Percentiles rank a stretch among this genome's conserved stretches.
Evolutionary conservation across 2,888 invertebrate species (phyloP).

Genomic region (Escarpia spicata): DNA sequence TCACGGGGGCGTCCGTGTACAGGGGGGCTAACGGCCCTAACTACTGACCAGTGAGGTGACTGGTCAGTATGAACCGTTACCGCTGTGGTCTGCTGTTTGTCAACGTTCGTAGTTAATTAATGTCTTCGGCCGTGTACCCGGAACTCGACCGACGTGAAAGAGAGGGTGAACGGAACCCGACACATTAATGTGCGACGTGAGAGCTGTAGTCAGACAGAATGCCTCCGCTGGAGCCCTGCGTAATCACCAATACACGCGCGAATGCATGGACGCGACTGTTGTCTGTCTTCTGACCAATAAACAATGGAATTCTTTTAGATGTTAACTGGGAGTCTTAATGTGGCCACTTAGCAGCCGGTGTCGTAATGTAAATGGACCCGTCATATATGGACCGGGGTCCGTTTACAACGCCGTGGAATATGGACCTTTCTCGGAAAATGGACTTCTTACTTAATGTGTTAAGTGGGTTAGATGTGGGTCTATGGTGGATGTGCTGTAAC

Average conservation of each 20-base stretch:
- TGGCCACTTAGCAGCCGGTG: background rate
- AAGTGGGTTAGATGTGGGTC: too few relatives aligned
- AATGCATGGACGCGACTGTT: background rate
- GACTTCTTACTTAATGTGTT: too few relatives aligned
- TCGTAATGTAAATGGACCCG: too few relatives aligned
- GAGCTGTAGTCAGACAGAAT: background rate
- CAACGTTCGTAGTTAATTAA: background rate
- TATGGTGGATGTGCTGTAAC: too few relatives aligned
- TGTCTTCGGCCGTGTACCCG: background rate
- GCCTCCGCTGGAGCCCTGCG: background rate
- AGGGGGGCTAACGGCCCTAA: background rate
- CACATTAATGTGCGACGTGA: background rate
- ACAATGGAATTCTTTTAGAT: background rate
- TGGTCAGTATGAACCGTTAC: background rate
- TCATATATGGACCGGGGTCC: too few relatives aligned
- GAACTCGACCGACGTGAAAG: background rate
- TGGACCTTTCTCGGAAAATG: too few relatives aligned
- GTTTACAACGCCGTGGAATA: too few relatives aligned
- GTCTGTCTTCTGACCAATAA: background rate
- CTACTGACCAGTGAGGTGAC: background rate
- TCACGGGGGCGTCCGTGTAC: too few relatives aligned
- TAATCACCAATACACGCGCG: background rate
- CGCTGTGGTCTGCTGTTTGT: background rate
- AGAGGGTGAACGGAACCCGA: background rate
- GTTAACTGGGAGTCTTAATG: background rate